Percentiles rank a stretch among this genome's conserved stretches.
Conservation (phyloP, 2,797 vertebrate species). For the Prunella strophiata region DNA sequence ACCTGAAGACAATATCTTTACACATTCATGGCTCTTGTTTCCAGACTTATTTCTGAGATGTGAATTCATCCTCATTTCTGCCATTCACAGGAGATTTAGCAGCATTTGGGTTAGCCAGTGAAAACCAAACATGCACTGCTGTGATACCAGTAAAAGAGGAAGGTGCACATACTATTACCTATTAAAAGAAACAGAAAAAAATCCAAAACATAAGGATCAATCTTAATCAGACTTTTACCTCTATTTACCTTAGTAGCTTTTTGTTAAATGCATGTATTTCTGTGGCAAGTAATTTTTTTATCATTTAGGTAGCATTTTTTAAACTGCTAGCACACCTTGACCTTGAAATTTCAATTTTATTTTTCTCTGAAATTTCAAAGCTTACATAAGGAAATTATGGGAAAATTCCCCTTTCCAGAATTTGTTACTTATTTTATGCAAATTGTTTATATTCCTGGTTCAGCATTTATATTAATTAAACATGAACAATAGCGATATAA, state of each 20-base stretch:
- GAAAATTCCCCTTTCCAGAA: neutral
- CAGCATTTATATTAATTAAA: slow-evolving; percentile 65
- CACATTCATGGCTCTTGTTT: neutral
- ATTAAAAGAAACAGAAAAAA: neutral
- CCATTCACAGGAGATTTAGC: neutral
- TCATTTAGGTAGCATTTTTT: neutral
- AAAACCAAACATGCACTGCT: neutral
- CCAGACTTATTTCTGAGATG: neutral
- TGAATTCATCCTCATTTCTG: neutral
- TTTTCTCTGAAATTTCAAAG: neutral
- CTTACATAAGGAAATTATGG: neutral
- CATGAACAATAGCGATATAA: slow-evolving; percentile 47
- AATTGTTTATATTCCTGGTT: slow-evolving; percentile 21
- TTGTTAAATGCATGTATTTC: neutral
- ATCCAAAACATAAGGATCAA: neutral
- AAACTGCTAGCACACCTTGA: neutral
- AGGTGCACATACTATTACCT: neutral
- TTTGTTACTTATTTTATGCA: neutral
- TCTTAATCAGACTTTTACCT: neutral
- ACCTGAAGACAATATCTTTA: neutral
- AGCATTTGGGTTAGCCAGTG: neutral
- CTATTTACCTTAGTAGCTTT: neutral
- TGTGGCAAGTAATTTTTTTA: neutral
- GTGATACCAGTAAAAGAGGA: neutral
- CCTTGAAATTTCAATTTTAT: neutral